phyloP scores from a whole-genome alignment of 2,888 invertebrate genomes.

The Pecten maximus region DNA sequence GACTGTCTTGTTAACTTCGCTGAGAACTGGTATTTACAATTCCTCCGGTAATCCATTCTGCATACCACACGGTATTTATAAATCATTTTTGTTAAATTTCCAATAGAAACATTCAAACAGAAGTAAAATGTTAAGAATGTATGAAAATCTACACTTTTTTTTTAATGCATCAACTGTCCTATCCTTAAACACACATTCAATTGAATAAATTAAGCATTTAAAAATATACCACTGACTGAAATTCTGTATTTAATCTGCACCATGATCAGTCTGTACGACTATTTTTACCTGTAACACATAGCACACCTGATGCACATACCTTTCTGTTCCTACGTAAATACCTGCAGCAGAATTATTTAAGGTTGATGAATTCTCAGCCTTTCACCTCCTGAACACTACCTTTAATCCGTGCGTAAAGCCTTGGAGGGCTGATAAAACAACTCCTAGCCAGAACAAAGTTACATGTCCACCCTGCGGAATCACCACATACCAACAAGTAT shows the following conservation, averaged over 20 bases:
- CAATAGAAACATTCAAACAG: too few relatives aligned
- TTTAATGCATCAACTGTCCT: neutral
- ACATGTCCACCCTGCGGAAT: neutral
- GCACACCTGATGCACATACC: neutral
- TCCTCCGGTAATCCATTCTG: too few relatives aligned
- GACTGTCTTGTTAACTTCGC: too few relatives aligned
- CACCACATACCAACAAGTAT: neutral
- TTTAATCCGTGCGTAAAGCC: neutral
- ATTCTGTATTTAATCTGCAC: neutral
- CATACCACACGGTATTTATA: too few relatives aligned
- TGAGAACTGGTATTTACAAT: too few relatives aligned
- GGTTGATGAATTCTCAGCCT: neutral
- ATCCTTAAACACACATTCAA: too few relatives aligned
- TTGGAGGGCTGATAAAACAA: neutral
- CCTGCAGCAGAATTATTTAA: slow-evolving; percentile 3
- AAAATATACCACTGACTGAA: neutral
- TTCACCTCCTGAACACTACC: neutral
- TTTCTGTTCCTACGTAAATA: neutral
- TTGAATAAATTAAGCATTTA: neutral
- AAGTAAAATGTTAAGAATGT: too few relatives aligned
- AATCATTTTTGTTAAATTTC: too few relatives aligned
- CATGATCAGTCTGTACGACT: neutral
- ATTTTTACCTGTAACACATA: neutral
- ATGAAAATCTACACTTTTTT: too few relatives aligned
- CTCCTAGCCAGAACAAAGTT: neutral